A percentile compares a stretch with the other conserved stretches of the same genome.
These are phyloP conservation scores for Lepidurus packardi DNA, from an alignment of 1,140 invertebrate genomes.

Conservation along the genomic window DNA sequence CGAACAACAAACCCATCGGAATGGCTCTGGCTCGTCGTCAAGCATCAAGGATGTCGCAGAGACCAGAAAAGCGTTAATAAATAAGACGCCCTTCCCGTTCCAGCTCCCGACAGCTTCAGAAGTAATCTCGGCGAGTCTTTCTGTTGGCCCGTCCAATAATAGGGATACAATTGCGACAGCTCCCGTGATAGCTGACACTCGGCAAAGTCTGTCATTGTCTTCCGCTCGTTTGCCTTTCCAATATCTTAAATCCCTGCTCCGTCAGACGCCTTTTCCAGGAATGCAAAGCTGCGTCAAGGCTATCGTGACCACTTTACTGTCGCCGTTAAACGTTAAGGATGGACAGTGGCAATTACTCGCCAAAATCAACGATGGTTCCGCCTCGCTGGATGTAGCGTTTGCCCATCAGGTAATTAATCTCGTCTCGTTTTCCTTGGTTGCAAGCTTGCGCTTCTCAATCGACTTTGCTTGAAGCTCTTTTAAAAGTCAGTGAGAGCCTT, in stretches of 20 bases:
- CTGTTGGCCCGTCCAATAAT: background rate
- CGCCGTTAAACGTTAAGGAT: background rate
- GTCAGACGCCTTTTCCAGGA: background rate
- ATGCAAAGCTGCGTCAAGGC: constrained; percentile 9
- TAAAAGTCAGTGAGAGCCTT: background rate
- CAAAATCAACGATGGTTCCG: constrained; percentile 43
- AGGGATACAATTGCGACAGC: background rate
- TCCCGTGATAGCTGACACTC: constrained; percentile 3
- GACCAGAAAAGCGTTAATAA: background rate
- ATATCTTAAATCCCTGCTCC: background rate
- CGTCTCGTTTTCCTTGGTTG: background rate
- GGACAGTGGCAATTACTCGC: constrained; percentile 41
- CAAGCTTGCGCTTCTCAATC: background rate
- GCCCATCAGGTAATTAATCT: constrained; percentile 38
- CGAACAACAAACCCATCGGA: background rate
- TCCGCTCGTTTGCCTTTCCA: constrained; percentile 17
- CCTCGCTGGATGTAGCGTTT: constrained; percentile 40
- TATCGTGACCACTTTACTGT: background rate
- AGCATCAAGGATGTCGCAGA: background rate
- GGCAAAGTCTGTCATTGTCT: background rate
- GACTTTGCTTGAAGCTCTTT: background rate
- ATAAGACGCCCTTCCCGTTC: background rate
- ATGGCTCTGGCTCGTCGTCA: background rate
- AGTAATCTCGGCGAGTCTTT: background rate
- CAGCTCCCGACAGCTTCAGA: background rate